Base-by-base conservation (phyloP, 2,113 vertebrate genomes). In the Danionella cerebrum region DNA sequence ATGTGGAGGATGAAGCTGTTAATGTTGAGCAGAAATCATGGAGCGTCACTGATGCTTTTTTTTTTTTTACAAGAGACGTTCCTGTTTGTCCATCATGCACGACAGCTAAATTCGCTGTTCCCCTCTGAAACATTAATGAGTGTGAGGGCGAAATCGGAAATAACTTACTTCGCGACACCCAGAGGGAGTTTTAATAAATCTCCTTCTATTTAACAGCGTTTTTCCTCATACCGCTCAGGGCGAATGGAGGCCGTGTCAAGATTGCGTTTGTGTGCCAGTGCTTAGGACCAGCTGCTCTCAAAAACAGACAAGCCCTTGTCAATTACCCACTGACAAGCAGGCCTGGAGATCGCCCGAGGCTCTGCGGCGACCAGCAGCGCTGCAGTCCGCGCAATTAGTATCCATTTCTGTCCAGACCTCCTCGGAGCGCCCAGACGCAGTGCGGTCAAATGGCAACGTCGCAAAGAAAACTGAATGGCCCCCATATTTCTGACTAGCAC, bases 301-400 rank as follows among this genome's bases (percentile, higher is more conserved):
- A 93, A 91, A 91, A 97, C 95, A 97, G 94, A 96, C 96, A 95
- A 91, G 94, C 89, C 91, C 94, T 97, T 98, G 95, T 98, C 96
- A 98, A 98, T 98, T 98, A 98, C 90, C 82, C 89, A 87, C 89
- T 97, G 95, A 96, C 92, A 91, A 96, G 91, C 94, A 91, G 91
- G 91, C 90, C 89, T 90, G 90, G 59, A 84, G 86, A 69, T 75
- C 87, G 92, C 93, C 92, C 74, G 86, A 85, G 94, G 94, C 93
- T 83, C 84, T 85, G 78, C 83, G 86, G 84, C 90, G 90, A 85
- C 85, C 90, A 89, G 89, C 88, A 88, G 87, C 82, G 88, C 24
- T 90, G 90, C 94, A 91, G 93, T 91, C 92, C 90, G 90, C 79
- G 90, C 96, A 97, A 97, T 97, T 97, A 98, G 93, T 90, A 92